Evolutionary conservation across 2,797 vertebrate species (phyloP), one percentile per base, ranked within the genome.

Genomic region (Enteromius mattozi): DNA sequence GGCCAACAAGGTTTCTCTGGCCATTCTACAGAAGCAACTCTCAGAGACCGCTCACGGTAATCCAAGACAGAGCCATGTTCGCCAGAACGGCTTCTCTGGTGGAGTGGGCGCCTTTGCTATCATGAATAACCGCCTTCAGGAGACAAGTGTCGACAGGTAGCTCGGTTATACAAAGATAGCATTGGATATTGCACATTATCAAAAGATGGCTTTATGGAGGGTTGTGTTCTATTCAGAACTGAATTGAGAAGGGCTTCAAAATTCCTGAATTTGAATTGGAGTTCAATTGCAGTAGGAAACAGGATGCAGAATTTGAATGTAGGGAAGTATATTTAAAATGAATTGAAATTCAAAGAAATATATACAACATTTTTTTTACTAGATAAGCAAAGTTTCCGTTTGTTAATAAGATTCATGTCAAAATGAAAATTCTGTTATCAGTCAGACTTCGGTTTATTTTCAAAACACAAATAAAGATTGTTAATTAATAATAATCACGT

Each of bases 111-210:
- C 95, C 24, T 89, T 96, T 66, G 95, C 93, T 40, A 93, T 96
- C 42, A 96, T 96, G 95, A 96, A 95, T 89, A 96, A 96, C 80
- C 93, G 95, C 35, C 91, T 96, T 42, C 95, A 95, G 88, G 95
- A 96, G 89, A 96, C 95, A 71, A 96, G 95, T 75, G 93, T 93
- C 33, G 95, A 96, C 75, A 94, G 94, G 89, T 96, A 95, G 92
- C 90, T 87, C 14, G 27, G 37, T 35, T 59, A 33, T 74, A 37
- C 21, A 27, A 78, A 37, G 42, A 59, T 27, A 12, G 40, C 2
- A 30, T 8, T 47, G 33, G 54, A 85, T 19, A 49, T 75, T 80
- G 66, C 56, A 65, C 45, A 30, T 74, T 47, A 54, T 59, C 10
- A 24, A 17, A 65, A 33, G 27, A 54, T 14, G 30, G 54, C 19